A percentile compares a stretch with the other conserved stretches of the same genome.
phyloP scores from a whole-genome alignment of 1,140 invertebrate species.

The Neodiprion virginianus region DNA sequence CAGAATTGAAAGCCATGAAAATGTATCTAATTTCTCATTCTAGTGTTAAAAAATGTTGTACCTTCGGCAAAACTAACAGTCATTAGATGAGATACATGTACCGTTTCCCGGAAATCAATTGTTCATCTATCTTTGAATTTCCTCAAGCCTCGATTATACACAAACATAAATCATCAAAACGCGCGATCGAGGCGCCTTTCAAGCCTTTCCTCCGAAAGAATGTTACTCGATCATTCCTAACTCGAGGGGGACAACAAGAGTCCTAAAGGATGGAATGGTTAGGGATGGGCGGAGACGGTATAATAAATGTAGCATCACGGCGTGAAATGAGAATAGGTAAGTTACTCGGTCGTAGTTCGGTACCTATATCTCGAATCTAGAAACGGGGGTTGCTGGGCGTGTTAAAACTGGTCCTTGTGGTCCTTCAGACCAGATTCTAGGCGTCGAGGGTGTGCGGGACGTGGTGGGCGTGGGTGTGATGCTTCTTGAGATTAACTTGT shows the following conservation, averaged over 20 bases:
- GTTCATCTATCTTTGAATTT: too few relatives aligned
- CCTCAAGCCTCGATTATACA: too few relatives aligned
- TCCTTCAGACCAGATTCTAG: not conserved
- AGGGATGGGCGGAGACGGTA: not conserved
- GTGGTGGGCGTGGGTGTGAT: not conserved
- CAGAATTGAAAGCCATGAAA: too few relatives aligned
- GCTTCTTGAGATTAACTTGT: slow-evolving; percentile 1
- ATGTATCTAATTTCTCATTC: too few relatives aligned
- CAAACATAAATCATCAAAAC: too few relatives aligned
- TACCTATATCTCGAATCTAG: not conserved
- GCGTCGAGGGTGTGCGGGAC: not conserved
- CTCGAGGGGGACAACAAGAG: not conserved
- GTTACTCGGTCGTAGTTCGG: not conserved
- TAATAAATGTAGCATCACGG: slow-evolving; percentile 5
- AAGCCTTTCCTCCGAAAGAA: too few relatives aligned
- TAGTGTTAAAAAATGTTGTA: too few relatives aligned
- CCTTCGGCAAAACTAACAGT: too few relatives aligned
- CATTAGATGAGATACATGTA: too few relatives aligned
- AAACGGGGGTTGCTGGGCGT: not conserved
- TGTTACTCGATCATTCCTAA: not conserved
- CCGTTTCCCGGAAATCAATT: too few relatives aligned
- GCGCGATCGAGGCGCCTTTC: too few relatives aligned
- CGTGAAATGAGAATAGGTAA: not conserved
- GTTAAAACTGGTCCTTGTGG: not conserved
- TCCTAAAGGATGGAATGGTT: not conserved